Conservation (phyloP, 23 tunicate species). For the Styela clava region DNA sequence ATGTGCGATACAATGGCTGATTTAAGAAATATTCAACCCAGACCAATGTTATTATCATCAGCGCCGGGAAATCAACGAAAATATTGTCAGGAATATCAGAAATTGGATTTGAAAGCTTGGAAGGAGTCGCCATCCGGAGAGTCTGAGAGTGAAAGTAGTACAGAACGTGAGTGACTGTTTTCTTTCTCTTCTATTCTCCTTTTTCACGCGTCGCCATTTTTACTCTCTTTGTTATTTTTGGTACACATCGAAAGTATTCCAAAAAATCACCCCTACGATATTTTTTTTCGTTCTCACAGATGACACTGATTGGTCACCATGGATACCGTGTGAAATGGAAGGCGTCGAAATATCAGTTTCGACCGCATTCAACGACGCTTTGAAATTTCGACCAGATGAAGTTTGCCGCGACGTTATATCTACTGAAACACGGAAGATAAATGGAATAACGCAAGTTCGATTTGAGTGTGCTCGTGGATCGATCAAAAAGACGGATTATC, state of each 20-base stretch:
- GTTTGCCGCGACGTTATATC: constrained; percentile 48
- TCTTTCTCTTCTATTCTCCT: not conserved
- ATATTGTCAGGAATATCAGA: constrained; percentile 37
- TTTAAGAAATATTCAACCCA: constrained; percentile 55
- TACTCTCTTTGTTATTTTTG: not conserved
- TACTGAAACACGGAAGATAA: constrained; percentile 40
- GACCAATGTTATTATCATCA: constrained; percentile 43
- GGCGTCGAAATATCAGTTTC: constrained; percentile 35
- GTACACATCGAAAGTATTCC: too few species aligned
- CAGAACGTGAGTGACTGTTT: not conserved
- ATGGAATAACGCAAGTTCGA: constrained; percentile 56
- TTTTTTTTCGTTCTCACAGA: not conserved
- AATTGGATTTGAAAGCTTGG: constrained; percentile 67
- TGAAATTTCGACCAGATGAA: constrained; percentile 45
- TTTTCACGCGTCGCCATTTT: not conserved
- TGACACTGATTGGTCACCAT: constrained; percentile 14
- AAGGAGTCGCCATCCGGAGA: constrained; percentile 14
- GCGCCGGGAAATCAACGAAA: constrained; percentile 34
- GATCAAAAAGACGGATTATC: constrained; percentile 69
- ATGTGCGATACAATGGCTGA: constrained; percentile 61
- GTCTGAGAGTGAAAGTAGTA: not conserved
- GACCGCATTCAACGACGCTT: constrained; percentile 30
- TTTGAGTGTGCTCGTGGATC: constrained; percentile 63
- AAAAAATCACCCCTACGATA: too few species aligned
- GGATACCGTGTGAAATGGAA: constrained; percentile 16